Base-by-base conservation (phyloP, 2,888 invertebrate species). In the Dioctria linearis region DNA sequence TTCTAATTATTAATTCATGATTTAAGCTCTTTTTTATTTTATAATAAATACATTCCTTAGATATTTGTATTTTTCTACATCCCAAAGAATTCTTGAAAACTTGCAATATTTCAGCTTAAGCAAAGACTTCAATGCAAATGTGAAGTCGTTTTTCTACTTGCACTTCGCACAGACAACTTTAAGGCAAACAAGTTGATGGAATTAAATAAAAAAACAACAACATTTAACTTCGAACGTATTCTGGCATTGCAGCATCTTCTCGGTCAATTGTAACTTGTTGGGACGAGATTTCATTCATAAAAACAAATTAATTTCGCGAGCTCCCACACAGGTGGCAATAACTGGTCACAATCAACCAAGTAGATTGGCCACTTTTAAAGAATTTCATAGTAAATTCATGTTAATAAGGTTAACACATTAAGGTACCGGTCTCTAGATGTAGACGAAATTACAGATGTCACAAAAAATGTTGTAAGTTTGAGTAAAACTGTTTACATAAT, bases 211-310 rank as follows among this genome's bases (percentile, higher is more conserved):
- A 42, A 37, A 25, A 25, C 25, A 25, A 25, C 25, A 25, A 25
- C 25, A 25, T 25, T 25, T 25, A 25, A 25, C 25, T 9, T 46
- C 49, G 9, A 5, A 46, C 9, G 6, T 46, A 9, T 2, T 46
- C 9, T 46, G 2, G 3, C 11, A 11, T 54, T 54, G 54, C 11
- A 54, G n/a, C 54, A n/a, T 11, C 11, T 4, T 54, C 54, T 54
- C n/a, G 54, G 11, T n/a, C 54, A 54, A 11, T n/a, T 54, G 25
- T 4, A n/a, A 1, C 4, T 69, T 49, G 69, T 37, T 25, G 39
- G 4, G 69, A 69, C 69, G 37, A 69, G 51, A 37, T 69, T 69
- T 69, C 69, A 69, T 69, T 69, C 69, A 69, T 69, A 69, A 69
- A 69, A 37, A 4, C 11, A 51, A 5, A 11, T 51, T 37, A 39